A percentile compares a stretch with the other conserved stretches of the same genome.
These are phyloP conservation scores for Noctua comes DNA, from an alignment of 2,888 invertebrate species.

Conservation along the genomic window DNA sequence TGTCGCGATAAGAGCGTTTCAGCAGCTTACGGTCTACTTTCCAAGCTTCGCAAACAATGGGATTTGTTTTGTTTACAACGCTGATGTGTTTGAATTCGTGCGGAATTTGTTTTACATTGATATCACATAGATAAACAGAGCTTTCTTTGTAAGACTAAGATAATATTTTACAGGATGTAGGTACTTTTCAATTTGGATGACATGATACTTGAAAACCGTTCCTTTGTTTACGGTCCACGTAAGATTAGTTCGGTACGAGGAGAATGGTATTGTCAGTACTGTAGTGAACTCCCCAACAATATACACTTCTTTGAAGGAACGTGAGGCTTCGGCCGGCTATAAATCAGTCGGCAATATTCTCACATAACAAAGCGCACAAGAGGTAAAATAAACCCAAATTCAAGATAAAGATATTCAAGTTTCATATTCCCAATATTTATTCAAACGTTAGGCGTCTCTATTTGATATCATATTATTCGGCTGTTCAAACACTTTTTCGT, in stretches of 20 bases:
- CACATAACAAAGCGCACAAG: slow-evolving; percentile 56
- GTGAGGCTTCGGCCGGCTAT: slow-evolving; percentile 35
- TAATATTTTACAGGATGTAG: neutral
- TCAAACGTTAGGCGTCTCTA: slow-evolving; percentile 81
- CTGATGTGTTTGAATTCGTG: slow-evolving; percentile 69
- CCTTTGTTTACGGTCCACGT: neutral
- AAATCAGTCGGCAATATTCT: slow-evolving; percentile 63
- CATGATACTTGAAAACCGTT: neutral
- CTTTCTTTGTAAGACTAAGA: slow-evolving; percentile 25
- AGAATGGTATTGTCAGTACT: slow-evolving; percentile 1
- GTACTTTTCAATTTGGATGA: slow-evolving; percentile 8
- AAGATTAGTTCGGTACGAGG: neutral
- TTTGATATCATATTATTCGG: slow-evolving; percentile 86
- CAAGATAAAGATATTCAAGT: slow-evolving; percentile 71
- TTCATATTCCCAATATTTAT: slow-evolving; percentile 81
- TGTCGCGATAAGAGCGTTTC: slow-evolving; percentile 71
- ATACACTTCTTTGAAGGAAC: slow-evolving; percentile 27
- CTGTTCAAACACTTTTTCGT: slow-evolving; percentile 87
- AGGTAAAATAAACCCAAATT: slow-evolving; percentile 65
- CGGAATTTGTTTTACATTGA: slow-evolving; percentile 62
- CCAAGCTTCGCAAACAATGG: slow-evolving; percentile 68
- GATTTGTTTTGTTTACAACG: slow-evolving; percentile 69
- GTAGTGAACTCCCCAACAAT: neutral
- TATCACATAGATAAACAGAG: slow-evolving; percentile 41
- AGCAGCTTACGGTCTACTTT: slow-evolving; percentile 69